phyloP scores from a whole-genome alignment of 2,113 vertebrate genomes.

The Bos indicus region DNA sequence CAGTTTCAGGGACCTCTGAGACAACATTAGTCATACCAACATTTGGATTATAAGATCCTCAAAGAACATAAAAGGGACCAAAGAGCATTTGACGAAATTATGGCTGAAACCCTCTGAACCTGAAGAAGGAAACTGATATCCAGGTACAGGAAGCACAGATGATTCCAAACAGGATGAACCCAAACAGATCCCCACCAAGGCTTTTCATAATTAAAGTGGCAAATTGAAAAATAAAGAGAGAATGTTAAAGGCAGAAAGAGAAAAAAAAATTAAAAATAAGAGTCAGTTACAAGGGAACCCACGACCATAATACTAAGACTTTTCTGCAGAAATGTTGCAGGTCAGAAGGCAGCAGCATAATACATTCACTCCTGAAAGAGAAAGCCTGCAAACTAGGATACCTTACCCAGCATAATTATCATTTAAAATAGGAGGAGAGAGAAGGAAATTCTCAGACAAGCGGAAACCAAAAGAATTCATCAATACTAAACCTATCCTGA shows the following conservation, averaged over 20 bases:
- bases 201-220: not conserved
- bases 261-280: not conserved
- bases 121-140: not conserved
- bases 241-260: not conserved
- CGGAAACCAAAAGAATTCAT: not conserved
- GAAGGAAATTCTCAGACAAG: not conserved
- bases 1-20: not conserved
- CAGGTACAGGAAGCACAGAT: not conserved
- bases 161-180: not conserved
- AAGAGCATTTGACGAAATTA: not conserved
- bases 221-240: not conserved
- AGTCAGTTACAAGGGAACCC: not conserved
- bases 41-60: not conserved
- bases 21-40: not conserved
- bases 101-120: not conserved
- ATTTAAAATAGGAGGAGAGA: not conserved
- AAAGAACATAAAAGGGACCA: not conserved
- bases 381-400: not conserved
- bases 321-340: not conserved
- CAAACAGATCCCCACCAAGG: not conserved
- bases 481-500: not conserved
- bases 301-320: not conserved
- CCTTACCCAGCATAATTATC: not conserved
- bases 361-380: not conserved
- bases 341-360: not conserved